Base-by-base conservation (phyloP, 1,140 invertebrate genomes). In the Rhagoletis zephyria region DNA sequence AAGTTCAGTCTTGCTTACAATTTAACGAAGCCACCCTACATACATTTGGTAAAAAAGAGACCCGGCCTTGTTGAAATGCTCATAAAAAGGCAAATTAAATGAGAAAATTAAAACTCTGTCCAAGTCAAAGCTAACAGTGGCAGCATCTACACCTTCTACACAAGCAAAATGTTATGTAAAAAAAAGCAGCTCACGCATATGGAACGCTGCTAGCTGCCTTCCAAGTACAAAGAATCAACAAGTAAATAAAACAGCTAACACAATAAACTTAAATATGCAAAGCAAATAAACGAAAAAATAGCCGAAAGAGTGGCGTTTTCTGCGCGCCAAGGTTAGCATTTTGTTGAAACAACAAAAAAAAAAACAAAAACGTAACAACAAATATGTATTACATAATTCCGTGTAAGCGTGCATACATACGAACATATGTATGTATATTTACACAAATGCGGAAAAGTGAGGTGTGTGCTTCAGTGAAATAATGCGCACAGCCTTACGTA, bases 201-300 rank as follows among this genome's bases (percentile, higher is more conserved):
- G 74, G 48, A 81, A 51, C 16, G 74, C 74, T 51, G 45, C n/a
- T 81, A 81, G 74, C n/a, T 10, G 12, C 30, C 30, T 30, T 30
- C n/a, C 48, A 81, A 81, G 51, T 19, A 59, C 74, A 51, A 81
- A 81, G 51, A 81, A 81, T 81, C 74, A 81, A 81, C 74, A 81
- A 81, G 74, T 81, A 81, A 81, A 59, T 48, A 81, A 81, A 81
- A 81, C n/a, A 77, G 56, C 1, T 10, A 14, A 74, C 59, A 81
- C 9, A 81, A 81, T 56, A 1, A 77, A 70, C 40, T 4, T 3
- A 74, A 81, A 4, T 7, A 56, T 5, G 51, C 51, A 56, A 56
- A 56, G 3, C 51, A 63, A 63, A 63, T 63, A 63, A 81, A 19
- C 51, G 42, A 51, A 74, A 77, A 81, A 81, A 56, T 51, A 81